A percentile compares a stretch with the other conserved stretches of the same genome.
These are phyloP conservation scores for Oscarella lobularis DNA, from an alignment of 37 sponge, comb jelly and placozoan genomes.

Conservation along the genomic window DNA sequence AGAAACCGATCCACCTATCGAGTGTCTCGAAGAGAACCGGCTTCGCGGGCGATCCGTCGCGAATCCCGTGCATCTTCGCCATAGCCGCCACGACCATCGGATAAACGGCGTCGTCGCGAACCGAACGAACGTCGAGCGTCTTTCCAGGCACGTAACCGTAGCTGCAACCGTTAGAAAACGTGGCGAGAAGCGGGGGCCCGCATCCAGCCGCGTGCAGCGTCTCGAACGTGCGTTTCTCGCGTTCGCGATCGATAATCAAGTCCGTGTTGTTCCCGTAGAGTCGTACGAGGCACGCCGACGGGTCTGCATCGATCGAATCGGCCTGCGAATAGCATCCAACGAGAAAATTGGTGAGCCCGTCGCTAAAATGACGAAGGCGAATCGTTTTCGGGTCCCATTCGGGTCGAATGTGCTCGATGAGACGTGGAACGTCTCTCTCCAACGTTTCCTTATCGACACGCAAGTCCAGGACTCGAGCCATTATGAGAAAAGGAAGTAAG, in stretches of 20 bases:
- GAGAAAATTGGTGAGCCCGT: conserved; percentile 41
- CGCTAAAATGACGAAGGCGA: background rate
- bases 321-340: conserved; percentile 20
- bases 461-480: too few species aligned
- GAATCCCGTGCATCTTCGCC: conserved; percentile 44
- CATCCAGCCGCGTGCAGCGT: conserved; percentile 15
- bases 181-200: conserved; percentile 19
- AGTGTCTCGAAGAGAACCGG: background rate
- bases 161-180: conserved; percentile 54
- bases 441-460: too few species aligned
- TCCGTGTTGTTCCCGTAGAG: conserved; percentile 56
- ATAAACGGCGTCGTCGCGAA: conserved; percentile 21
- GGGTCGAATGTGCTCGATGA: background rate
- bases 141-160: conserved; percentile 46
- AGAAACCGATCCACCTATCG: background rate
- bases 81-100: conserved; percentile 25
- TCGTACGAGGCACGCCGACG: conserved; percentile 22
- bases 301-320: background rate
- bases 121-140: conserved; percentile 17
- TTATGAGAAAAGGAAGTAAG: too few species aligned
- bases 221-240: conserved; percentile 23
- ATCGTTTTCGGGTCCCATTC: background rate
- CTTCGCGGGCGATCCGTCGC: background rate
- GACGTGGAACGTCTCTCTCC: too few species aligned
- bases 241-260: conserved; percentile 26